phyloP scores from a whole-genome alignment of 35 echinoderm and acorn worm genomes.

The Nesometra sesokonis region DNA sequence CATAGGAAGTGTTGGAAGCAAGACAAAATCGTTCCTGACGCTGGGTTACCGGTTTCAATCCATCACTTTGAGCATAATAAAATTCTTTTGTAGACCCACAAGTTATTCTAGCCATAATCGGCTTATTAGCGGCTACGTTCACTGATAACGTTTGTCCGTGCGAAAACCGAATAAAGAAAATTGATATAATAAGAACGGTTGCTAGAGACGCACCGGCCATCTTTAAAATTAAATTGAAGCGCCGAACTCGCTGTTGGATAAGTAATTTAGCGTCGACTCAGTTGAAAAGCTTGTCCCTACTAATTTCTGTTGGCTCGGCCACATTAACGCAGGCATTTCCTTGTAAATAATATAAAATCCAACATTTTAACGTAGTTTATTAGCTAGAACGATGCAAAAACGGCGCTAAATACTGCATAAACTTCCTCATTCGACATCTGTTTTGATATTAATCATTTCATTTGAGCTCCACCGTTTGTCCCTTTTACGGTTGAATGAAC shows the following conservation, averaged over 20 bases:
- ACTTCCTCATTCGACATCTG: neutral
- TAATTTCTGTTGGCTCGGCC: neutral
- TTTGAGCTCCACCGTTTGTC: neutral
- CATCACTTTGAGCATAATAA: conserved; percentile 36
- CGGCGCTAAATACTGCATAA: neutral
- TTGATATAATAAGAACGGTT: neutral
- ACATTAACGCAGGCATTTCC: neutral
- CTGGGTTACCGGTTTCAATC: conserved; percentile 9
- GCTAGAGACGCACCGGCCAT: neutral
- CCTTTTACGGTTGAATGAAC: neutral
- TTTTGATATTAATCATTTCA: neutral
- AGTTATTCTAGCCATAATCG: conserved; percentile 12
- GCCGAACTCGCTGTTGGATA: neutral
- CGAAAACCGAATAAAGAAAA: neutral
- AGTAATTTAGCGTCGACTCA: neutral
- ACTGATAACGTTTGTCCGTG: neutral
- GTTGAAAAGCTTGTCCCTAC: neutral
- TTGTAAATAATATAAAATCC: neutral
- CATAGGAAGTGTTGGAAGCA: conserved; percentile 40
- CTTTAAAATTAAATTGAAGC: neutral
- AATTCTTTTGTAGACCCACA: conserved; percentile 28
- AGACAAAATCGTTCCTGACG: conserved; percentile 41
- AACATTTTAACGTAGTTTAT: neutral
- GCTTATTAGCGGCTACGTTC: conserved; percentile 25
- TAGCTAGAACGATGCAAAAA: neutral